phyloP scores from a whole-genome alignment of 2,797 vertebrate genomes.

The Myoxocephalus aenaeus region DNA sequence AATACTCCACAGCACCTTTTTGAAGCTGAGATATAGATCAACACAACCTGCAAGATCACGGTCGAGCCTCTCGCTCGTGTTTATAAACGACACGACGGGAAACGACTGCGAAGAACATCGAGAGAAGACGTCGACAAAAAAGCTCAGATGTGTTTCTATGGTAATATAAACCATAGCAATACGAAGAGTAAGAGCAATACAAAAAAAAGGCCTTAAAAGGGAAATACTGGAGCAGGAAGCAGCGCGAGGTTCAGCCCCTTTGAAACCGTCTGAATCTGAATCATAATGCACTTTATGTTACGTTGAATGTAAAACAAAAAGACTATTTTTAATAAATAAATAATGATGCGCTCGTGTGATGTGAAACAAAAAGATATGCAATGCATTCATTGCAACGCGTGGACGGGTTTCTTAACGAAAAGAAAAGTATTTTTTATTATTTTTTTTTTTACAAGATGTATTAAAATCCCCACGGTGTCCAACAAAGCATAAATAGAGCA shows the following conservation, averaged over 20 bases:
- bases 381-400: neutral
- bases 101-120: neutral
- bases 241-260: neutral
- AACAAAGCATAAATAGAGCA: constrained; percentile 16
- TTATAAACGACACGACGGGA: no score
- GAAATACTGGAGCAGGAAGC: constrained; percentile 7
- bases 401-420: neutral
- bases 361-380: neutral
- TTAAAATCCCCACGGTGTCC: constrained; percentile 4
- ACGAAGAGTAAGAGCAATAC: constrained; percentile 12
- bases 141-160: constrained; percentile 57
- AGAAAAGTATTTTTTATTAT: constrained; percentile 2
- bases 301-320: neutral
- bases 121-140: neutral
- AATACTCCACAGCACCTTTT: constrained; percentile 19
- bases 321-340: no score
- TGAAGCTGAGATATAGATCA: constrained; percentile 15
- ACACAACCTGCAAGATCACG: constrained; percentile 8
- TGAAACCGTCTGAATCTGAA: neutral
- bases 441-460: neutral
- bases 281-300: neutral
- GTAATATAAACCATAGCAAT: constrained; percentile 38
- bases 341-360: no score
- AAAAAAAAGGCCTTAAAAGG: constrained; percentile 48
- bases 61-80: neutral